Conservation (phyloP, 2,113 vertebrate species). For the Antennarius striatus region DNA sequence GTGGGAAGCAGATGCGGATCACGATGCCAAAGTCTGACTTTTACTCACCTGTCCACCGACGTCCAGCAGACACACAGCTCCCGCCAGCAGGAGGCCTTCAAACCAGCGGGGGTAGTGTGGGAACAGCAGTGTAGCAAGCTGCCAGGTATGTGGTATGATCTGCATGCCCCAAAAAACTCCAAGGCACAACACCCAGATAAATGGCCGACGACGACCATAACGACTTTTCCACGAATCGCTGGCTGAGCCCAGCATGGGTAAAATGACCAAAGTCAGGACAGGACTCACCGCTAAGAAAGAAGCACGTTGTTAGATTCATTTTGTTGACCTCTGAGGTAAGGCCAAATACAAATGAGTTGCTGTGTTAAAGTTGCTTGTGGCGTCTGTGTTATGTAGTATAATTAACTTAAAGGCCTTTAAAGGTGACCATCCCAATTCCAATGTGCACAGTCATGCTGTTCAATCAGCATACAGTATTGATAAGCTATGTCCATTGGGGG, state of each 20-base stretch:
- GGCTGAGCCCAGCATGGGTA: background rate
- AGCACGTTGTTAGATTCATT: too few relatives aligned
- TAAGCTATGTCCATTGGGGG: too few relatives aligned
- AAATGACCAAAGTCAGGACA: background rate
- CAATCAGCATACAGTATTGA: too few relatives aligned
- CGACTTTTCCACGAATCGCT: background rate
- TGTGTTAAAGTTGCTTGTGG: too few relatives aligned
- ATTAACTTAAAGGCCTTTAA: too few relatives aligned
- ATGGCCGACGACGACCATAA: background rate
- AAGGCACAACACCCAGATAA: conserved; percentile 13
- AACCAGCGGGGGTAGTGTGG: background rate
- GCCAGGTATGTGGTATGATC: background rate
- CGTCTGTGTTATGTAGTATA: too few relatives aligned
- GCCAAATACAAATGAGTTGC: too few relatives aligned
- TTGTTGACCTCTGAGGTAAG: too few relatives aligned
- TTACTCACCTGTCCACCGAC: conserved; percentile 5
- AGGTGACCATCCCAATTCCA: too few relatives aligned
- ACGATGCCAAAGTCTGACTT: too few relatives aligned
- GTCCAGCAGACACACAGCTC: background rate
- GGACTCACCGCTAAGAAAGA: conserved; percentile 2
- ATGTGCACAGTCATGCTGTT: too few relatives aligned
- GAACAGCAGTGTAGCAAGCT: background rate
- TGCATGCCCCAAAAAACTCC: conserved; percentile 1
- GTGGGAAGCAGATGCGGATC: too few relatives aligned
- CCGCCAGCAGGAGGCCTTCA: background rate